Conservation (phyloP, 2,888 invertebrate genomes). For the Brachypalpus laphriformis region DNA sequence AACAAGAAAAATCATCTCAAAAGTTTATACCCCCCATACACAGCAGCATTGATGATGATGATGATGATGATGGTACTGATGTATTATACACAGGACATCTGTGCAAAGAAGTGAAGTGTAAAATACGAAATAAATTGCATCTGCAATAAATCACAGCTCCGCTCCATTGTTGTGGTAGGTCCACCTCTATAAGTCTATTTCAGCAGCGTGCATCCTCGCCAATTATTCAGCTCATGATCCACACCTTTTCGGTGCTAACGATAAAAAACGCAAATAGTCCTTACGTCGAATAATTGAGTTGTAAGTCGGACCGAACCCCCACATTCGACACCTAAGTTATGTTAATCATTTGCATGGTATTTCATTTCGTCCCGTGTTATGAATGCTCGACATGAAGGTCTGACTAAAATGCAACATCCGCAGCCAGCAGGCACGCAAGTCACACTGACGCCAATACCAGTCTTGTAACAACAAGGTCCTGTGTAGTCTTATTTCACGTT, state of each 20-base stretch:
- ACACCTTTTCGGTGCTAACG: conserved; percentile 65
- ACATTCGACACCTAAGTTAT: conserved; percentile 71
- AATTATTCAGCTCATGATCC: conserved; percentile 61
- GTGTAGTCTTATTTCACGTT: not conserved
- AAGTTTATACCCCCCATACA: not conserved
- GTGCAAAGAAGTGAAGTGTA: not conserved
- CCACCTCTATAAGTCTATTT: not conserved
- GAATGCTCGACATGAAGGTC: conserved; percentile 65
- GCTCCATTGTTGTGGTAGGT: conserved; percentile 9
- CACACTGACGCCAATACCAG: conserved; percentile 49
- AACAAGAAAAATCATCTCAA: conserved; percentile 11
- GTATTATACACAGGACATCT: not conserved
- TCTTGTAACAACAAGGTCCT: not conserved
- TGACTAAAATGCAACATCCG: conserved; percentile 73
- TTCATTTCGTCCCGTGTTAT: conserved; percentile 50
- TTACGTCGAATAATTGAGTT: conserved; percentile 63
- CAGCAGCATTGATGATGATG: not conserved
- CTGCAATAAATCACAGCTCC: not conserved
- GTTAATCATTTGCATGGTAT: conserved; percentile 62
- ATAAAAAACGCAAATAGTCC: conserved; percentile 34
- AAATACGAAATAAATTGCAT: conserved; percentile 2
- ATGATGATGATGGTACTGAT: too few relatives aligned
- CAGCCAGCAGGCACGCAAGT: conserved; percentile 33
- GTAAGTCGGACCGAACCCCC: conserved; percentile 40
- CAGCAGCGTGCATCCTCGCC: conserved; percentile 50